Evolutionary conservation across 2,888 invertebrate genomes (phyloP).

Genomic region (Hydraecia micacea): DNA sequence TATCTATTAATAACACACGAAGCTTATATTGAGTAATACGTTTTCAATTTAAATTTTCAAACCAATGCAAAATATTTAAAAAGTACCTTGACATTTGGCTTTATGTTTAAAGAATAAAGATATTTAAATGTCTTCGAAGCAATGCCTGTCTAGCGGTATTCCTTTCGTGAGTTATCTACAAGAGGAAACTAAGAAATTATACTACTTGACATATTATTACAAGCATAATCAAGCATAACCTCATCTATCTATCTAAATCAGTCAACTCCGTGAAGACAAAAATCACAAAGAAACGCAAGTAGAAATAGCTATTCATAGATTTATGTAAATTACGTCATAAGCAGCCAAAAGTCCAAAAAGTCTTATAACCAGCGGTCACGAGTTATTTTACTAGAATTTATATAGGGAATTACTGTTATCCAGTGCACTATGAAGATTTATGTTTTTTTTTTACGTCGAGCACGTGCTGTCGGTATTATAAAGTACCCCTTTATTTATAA

Average conservation of each 20-base stretch:
- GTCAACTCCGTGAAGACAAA: neutral
- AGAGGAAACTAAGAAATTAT: neutral
- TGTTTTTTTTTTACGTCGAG: too few relatives aligned
- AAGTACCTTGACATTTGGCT: slow-evolving; percentile 6
- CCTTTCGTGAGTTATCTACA: neutral
- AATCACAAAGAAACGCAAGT: neutral
- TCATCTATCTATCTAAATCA: neutral
- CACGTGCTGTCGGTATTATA: too few relatives aligned
- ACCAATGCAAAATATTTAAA: neutral
- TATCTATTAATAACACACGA: neutral
- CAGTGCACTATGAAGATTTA: too few relatives aligned
- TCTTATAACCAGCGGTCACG: neutral
- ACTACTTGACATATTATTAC: neutral
- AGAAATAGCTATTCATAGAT: neutral
- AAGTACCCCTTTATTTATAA: too few relatives aligned
- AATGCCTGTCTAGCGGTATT: neutral
- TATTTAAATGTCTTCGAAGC: too few relatives aligned
- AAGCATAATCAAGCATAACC: neutral
- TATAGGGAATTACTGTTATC: too few relatives aligned
- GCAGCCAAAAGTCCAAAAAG: too few relatives aligned
- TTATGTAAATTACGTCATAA: too few relatives aligned
- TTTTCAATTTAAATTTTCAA: neutral
- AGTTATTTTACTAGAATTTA: too few relatives aligned
- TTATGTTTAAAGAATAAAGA: neutral
- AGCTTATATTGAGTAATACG: neutral